phyloP scores from a whole-genome alignment of 2,113 vertebrate species.

The Ochotona curzoniae region DNA sequence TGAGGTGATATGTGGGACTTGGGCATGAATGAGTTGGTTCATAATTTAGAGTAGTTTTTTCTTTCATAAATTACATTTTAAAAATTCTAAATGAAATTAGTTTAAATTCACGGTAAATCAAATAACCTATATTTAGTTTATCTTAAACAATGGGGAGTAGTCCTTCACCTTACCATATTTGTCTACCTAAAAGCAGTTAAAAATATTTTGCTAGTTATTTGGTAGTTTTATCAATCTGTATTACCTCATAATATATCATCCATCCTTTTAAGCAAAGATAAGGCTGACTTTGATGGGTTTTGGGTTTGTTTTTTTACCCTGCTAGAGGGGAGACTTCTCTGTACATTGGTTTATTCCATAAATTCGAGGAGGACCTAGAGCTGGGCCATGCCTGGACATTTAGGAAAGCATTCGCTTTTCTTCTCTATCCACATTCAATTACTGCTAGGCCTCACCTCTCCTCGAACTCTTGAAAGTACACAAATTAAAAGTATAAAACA shows the following conservation, averaged over 20 bases:
- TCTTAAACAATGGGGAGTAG: background rate
- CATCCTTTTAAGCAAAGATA: background rate
- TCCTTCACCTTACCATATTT: background rate
- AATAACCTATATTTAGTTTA: background rate
- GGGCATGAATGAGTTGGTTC: background rate
- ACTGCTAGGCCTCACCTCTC: no score
- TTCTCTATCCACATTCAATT: no score
- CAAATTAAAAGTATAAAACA: no score
- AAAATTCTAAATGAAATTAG: slow-evolving; percentile 25
- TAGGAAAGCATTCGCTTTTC: no score
- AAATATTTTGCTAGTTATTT: background rate
- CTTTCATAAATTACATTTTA: background rate
- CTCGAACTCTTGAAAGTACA: no score
- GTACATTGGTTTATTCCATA: no score
- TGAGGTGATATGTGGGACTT: background rate
- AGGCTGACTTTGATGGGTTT: no score
- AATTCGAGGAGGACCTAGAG: no score
- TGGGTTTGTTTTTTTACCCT: no score
- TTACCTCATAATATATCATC: background rate
- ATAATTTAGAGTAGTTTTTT: background rate
- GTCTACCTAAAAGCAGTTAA: background rate
- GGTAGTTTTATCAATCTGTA: background rate
- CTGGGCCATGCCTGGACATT: no score
- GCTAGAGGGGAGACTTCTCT: no score
- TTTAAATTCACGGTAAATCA: background rate